phyloP scores from a whole-genome alignment of 2,797 vertebrate species.

The Netta rufina region DNA sequence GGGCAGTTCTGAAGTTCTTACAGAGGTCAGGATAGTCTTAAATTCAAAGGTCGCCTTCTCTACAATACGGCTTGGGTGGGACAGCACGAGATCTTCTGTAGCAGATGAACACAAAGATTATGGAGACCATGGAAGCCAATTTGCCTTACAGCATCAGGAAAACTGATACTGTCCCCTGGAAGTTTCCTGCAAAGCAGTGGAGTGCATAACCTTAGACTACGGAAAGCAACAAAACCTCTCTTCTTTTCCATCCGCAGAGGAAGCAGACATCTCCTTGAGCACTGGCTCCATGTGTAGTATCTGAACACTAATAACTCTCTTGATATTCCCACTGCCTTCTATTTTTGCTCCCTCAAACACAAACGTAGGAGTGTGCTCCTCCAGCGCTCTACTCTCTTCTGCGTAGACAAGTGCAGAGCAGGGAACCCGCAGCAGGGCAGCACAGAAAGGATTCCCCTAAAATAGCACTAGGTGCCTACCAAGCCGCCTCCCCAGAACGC shows the following conservation, averaged over 20 bases:
- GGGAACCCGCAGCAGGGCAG: background rate
- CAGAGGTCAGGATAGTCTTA: background rate
- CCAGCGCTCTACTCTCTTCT: background rate
- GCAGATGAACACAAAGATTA: background rate
- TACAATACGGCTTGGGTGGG: background rate
- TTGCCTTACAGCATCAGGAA: background rate
- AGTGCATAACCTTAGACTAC: fast-evolving
- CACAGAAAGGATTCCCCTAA: conserved; percentile 58
- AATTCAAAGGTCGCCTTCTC: background rate
- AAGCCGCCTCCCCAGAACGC: background rate
- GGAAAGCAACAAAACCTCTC: background rate
- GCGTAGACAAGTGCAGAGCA: background rate
- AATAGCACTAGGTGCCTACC: conserved; percentile 1
- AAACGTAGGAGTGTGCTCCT: background rate
- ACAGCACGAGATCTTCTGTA: background rate
- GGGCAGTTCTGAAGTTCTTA: background rate
- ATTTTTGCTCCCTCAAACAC: background rate
- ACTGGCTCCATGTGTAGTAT: background rate
- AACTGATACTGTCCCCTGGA: background rate
- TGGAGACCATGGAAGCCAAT: background rate
- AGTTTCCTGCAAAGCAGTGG: background rate
- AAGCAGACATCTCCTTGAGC: background rate
- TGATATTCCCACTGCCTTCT: background rate
- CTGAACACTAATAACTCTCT: background rate
- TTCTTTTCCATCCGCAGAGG: background rate